These are phyloP conservation scores for Physeter macrocephalus DNA, from an alignment of 2,113 vertebrate genomes.

Conservation along the genomic window DNA sequence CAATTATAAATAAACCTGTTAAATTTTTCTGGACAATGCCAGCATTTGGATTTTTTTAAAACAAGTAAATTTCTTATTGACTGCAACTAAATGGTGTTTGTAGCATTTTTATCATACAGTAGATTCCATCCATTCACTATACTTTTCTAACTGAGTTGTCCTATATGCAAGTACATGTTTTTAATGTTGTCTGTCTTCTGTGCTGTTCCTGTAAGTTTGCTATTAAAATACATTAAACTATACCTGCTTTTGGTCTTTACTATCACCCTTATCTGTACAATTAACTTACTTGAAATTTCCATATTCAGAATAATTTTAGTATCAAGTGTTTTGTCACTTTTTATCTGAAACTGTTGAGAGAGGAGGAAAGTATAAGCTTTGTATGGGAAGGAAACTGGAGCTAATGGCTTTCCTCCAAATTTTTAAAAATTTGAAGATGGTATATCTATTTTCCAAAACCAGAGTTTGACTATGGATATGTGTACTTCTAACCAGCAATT, in stretches of 20 bases:
- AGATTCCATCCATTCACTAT: conserved; percentile 86
- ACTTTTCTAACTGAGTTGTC: conserved; percentile 88
- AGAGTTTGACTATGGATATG: background rate
- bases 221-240: conserved; percentile 91
- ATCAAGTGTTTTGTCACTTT: background rate
- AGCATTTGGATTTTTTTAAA: conserved; percentile 89
- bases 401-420: background rate
- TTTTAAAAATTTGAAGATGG: background rate
- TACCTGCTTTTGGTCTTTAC: conserved; percentile 78
- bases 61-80: conserved; percentile 87
- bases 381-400: background rate
- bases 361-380: background rate
- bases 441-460: background rate
- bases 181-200: conserved; percentile 90
- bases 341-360: background rate
- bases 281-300: background rate
- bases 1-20: conserved; percentile 85
- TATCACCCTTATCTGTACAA: conserved; percentile 39
- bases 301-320: background rate
- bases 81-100: conserved; percentile 87
- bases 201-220: conserved; percentile 91
- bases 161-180: conserved; percentile 88
- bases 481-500: background rate
- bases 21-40: conserved; percentile 87
- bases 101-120: conserved; percentile 87